These are phyloP conservation scores for Leiothrix lutea DNA, from an alignment of 2,113 vertebrate species.

Conservation along the genomic window DNA sequence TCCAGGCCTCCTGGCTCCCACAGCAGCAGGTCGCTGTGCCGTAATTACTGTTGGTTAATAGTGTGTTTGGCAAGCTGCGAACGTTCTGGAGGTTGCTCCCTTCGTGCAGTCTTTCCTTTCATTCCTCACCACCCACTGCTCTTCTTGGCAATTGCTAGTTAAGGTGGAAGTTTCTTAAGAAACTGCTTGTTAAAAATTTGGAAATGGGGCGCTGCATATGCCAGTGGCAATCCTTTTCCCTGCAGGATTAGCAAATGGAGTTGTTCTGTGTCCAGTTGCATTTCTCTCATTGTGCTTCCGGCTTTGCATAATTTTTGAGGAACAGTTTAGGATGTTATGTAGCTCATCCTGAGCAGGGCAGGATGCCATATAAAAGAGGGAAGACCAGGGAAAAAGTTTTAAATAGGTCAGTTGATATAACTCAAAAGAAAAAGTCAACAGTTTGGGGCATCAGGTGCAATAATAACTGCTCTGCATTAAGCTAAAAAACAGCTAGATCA, in stretches of 20 bases:
- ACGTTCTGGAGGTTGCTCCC: conserved; percentile 10
- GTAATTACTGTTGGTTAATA: conserved; percentile 20
- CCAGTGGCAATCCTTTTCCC: not conserved
- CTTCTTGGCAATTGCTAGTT: conserved; percentile 17
- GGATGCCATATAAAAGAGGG: not conserved
- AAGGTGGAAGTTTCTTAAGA: conserved; percentile 52
- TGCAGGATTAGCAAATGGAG: not conserved
- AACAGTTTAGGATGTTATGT: not conserved
- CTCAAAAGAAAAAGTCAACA: not conserved
- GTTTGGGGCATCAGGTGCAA: not conserved
- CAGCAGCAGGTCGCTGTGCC: not conserved
- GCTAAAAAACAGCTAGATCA: not conserved
- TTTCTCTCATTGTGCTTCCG: not conserved
- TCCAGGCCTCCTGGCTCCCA: not conserved
- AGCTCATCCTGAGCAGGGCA: not conserved
- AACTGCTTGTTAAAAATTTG: conserved; percentile 23
- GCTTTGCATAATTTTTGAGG: not conserved
- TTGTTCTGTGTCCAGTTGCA: not conserved
- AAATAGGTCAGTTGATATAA: not conserved
- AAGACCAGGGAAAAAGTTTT: not conserved
- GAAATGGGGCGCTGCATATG: not conserved
- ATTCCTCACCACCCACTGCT: conserved; percentile 34
- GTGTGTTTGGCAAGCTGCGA: not conserved
- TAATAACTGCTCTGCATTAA: not conserved
- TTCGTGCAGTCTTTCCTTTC: not conserved